These are phyloP conservation scores for Conchocele bisecta DNA, from an alignment of 2,888 invertebrate species.

Conservation along the genomic window DNA sequence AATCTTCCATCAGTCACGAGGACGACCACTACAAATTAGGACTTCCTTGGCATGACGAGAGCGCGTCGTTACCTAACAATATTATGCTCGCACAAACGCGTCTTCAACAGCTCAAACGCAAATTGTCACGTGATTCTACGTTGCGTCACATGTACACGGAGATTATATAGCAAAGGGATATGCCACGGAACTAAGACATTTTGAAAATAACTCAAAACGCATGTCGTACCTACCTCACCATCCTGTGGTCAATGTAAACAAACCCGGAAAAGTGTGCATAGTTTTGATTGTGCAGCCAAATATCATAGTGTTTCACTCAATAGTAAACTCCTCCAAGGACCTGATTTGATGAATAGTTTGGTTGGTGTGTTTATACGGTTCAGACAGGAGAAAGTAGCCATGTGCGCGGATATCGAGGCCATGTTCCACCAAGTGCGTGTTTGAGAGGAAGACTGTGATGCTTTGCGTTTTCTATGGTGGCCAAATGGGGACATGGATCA, in stretches of 20 bases:
- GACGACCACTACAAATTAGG: slow-evolving; percentile 15
- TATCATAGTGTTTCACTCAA: slow-evolving; percentile 42
- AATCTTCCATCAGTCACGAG: background rate
- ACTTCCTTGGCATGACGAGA: slow-evolving; percentile 18
- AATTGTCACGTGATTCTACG: background rate
- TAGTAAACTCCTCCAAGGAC: slow-evolving; percentile 45
- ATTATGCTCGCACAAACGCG: background rate
- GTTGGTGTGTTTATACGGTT: slow-evolving; percentile 55
- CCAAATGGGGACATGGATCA: slow-evolving; percentile 1
- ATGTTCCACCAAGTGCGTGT: slow-evolving; percentile 54
- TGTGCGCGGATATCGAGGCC: slow-evolving; percentile 55
- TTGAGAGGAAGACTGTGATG: slow-evolving; percentile 26
- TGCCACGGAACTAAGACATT: background rate
- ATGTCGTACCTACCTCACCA: slow-evolving; percentile 43
- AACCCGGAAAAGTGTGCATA: slow-evolving; percentile 26
- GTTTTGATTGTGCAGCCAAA: slow-evolving; percentile 44
- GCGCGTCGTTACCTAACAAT: slow-evolving; percentile 14
- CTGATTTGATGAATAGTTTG: slow-evolving; percentile 52
- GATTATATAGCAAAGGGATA: slow-evolving; percentile 23
- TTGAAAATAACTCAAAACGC: background rate
- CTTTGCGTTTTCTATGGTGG: slow-evolving; percentile 42
- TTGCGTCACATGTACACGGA: slow-evolving; percentile 5
- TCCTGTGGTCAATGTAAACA: slow-evolving; percentile 29
- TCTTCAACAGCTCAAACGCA: slow-evolving; percentile 5
- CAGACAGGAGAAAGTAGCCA: slow-evolving; percentile 39